These are phyloP conservation scores for Tribolium madens DNA, from an alignment of 1,140 invertebrate species.

Conservation along the genomic window DNA sequence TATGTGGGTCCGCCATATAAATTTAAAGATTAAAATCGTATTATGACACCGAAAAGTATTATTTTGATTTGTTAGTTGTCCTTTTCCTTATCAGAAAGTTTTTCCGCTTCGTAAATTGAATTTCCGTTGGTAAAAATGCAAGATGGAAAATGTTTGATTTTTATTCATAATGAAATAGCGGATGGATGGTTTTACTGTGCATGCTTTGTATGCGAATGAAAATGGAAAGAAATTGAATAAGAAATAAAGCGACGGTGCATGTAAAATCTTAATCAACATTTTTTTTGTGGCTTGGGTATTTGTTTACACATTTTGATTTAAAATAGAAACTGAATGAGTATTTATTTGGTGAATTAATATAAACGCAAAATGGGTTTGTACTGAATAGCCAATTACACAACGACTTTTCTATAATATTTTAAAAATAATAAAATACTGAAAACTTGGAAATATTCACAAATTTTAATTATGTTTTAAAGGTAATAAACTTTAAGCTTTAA, in stretches of 20 bases:
- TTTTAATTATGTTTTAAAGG: no score
- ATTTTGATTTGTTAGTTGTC: neutral
- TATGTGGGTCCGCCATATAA: neutral
- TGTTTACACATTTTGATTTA: no score
- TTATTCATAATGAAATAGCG: neutral
- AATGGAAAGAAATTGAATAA: neutral
- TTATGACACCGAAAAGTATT: neutral
- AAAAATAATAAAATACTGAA: no score
- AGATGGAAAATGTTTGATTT: neutral
- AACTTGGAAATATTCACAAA: no score
- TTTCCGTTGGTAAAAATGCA: neutral
- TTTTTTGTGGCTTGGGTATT: neutral
- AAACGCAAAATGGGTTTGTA: no score
- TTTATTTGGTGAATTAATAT: no score
- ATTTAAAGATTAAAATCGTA: neutral
- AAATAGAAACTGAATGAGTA: no score
- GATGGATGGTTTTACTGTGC: neutral
- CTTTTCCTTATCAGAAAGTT: neutral
- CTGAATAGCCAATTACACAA: no score
- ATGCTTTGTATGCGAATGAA: neutral
- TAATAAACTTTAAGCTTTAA: no score
- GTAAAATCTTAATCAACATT: neutral
- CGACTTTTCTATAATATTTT: no score
- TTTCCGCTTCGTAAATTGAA: neutral
- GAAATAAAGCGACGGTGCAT: neutral